phyloP scores from a whole-genome alignment of 2,113 vertebrate species.

The Datnioides undecimradiatus region DNA sequence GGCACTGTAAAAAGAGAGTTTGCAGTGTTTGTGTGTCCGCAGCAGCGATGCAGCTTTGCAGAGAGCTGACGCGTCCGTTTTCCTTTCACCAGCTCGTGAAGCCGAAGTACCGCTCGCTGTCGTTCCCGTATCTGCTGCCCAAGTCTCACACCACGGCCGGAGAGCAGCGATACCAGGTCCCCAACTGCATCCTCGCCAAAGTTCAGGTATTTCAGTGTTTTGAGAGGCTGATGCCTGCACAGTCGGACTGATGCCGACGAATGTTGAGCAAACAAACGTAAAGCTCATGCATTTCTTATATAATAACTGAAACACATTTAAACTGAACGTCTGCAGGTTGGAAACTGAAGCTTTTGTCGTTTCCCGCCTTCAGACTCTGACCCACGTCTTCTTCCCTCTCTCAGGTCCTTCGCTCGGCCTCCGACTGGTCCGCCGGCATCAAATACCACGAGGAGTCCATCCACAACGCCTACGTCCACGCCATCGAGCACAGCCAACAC shows the following conservation, averaged over 20 bases:
- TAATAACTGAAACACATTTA: too few species aligned
- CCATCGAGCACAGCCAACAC: constrained; percentile 92
- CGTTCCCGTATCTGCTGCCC: constrained; percentile 93
- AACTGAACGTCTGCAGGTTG: neutral
- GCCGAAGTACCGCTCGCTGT: constrained; percentile 91
- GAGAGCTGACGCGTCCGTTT: too few species aligned
- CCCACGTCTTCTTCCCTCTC: neutral
- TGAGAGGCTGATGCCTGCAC: too few species aligned
- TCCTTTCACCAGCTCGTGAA: constrained; percentile 94
- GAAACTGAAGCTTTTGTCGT: neutral
- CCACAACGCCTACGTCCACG: constrained; percentile 88
- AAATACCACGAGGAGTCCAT: constrained; percentile 98
- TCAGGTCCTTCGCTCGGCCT: constrained; percentile 92
- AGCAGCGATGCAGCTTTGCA: too few species aligned
- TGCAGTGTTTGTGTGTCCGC: too few species aligned
- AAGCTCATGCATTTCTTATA: too few species aligned
- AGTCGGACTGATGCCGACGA: too few species aligned
- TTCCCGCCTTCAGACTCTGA: neutral
- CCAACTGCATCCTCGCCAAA: constrained; percentile 82
- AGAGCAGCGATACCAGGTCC: constrained; percentile 89
- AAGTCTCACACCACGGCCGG: constrained; percentile 91
- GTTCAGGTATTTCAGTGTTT: too few species aligned
- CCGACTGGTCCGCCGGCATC: constrained; percentile 97
- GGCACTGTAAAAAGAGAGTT: too few species aligned
- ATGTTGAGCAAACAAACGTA: too few species aligned